Evolutionary conservation across 2,113 vertebrate genomes (phyloP), one percentile per base, ranked within the genome.

Genomic region (Clarias gariepinus): DNA sequence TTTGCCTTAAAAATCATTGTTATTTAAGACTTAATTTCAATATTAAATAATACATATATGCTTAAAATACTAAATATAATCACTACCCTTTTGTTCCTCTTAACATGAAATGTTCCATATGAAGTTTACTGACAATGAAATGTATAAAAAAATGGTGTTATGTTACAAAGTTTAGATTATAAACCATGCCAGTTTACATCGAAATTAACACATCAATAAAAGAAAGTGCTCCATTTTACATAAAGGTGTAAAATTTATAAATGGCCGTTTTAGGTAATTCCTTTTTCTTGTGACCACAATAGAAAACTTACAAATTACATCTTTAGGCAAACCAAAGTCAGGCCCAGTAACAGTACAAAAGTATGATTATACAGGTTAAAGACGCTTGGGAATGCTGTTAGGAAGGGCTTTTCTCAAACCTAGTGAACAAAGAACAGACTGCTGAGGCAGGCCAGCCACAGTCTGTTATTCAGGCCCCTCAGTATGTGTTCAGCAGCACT

Each of bases 311-410:
- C 85, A 90, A 68, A 85, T 82, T 83, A 82, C 15, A 89, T 57
- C 88, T 71, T 91, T 91, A 78, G 64, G 88, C 88, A 85, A 90
- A 80, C 88, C 66, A 85, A 78, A 69, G 68, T 41, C 41, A 60
- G 89, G 41, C 87, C 89, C 89, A 87, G 88, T 91, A 91, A 92
- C 88, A 90, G 92, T 85, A 92, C 84, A 92, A 91, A 91, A 87
- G 90, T 90, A 90, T 91, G 89, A 92, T 92, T 89, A 91, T 90
- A 90, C 91, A 93, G 94, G 93, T 93, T 85, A 86, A 86, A 89
- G 93, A 89, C 85, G 60, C 90, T 92, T 89, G 92, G 94, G 94
- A 95, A 95, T 95, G 93, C 94, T 94, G 93, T 91, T 93, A 90
- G 78, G 79, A 91, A 89, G 91, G 90, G 89, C 81, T 93, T 92